A percentile compares a stretch with the other conserved stretches of the same genome.
These are phyloP conservation scores for Myopa tessellatipennis DNA, from an alignment of 2,888 invertebrate genomes.

Conservation along the genomic window DNA sequence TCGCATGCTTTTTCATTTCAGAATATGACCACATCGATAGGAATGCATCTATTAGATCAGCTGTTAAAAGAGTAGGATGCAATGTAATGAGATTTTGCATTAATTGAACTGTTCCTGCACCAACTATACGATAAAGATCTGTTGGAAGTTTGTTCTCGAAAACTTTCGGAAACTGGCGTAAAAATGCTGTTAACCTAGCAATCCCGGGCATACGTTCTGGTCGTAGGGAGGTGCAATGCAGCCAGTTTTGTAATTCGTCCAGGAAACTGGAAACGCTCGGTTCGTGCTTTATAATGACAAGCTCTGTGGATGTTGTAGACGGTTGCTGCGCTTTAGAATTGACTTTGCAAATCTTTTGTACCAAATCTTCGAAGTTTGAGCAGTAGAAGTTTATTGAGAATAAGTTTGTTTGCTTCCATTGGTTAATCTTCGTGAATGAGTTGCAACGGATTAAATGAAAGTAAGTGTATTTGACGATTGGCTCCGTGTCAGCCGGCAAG, in stretches of 20 bases:
- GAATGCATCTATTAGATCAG: conserved; percentile 48
- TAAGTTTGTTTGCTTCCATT: conserved; percentile 72
- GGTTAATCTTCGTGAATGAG: conserved; percentile 69
- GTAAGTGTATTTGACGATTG: conserved; percentile 70
- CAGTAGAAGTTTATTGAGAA: conserved; percentile 55
- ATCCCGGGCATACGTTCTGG: conserved; percentile 53
- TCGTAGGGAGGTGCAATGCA: conserved; percentile 58
- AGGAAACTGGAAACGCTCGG: conserved; percentile 58
- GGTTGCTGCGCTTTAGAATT: conserved; percentile 49
- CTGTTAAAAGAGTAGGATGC: conserved; percentile 52
- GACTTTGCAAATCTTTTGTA: conserved; percentile 55
- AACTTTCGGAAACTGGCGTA: conserved; percentile 50
- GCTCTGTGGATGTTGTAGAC: conserved; percentile 49
- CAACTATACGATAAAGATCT: conserved; percentile 58
- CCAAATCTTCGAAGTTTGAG: conserved; percentile 54
- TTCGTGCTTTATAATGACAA: conserved; percentile 48
- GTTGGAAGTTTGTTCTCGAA: conserved; percentile 58
- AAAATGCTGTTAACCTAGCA: conserved; percentile 39
- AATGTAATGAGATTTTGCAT: conserved; percentile 60
- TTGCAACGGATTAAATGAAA: conserved; percentile 69
- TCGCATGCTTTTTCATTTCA: conserved; percentile 48
- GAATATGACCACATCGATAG: conserved; percentile 50
- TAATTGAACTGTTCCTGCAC: conserved; percentile 57
- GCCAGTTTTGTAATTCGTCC: conserved; percentile 60
- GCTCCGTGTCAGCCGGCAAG: conserved; percentile 70